Evolutionary conservation across 2,797 vertebrate species (phyloP).

Genomic region (Cyprinella venusta): DNA sequence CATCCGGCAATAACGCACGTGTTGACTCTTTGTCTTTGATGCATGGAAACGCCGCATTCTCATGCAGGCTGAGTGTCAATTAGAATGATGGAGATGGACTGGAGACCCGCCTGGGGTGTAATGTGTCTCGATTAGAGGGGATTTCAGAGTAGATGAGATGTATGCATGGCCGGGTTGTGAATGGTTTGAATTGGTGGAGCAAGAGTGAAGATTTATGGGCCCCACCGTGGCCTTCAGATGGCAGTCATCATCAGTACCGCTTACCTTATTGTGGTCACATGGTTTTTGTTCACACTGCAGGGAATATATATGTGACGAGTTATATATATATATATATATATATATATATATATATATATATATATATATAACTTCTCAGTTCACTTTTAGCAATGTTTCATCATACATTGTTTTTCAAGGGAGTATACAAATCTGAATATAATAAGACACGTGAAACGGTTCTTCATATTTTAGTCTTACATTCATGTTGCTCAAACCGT

Average conservation of each 20-base stretch:
- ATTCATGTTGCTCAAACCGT: background rate
- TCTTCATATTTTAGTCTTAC: background rate
- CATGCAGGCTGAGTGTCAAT: background rate
- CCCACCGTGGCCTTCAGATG: background rate
- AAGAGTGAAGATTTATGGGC: background rate
- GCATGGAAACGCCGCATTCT: background rate
- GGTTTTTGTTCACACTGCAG: background rate
- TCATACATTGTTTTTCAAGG: background rate
- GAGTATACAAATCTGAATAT: background rate
- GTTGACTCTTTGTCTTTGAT: background rate
- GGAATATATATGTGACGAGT: no score
- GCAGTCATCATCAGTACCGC: background rate
- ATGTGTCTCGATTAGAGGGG: conserved; percentile 47
- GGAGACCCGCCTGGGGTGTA: conserved; percentile 3
- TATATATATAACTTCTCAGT: no score
- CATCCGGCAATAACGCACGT: background rate
- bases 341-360: no score
- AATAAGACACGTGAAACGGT: background rate
- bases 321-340: no score
- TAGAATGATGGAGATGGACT: conserved; percentile 16
- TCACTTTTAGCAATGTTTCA: background rate
- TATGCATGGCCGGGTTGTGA: conserved; percentile 13
- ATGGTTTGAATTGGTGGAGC: conserved; percentile 1
- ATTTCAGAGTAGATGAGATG: conserved; percentile 14
- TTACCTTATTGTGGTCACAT: background rate